Percentiles rank a stretch among this genome's conserved stretches.
Conservation (phyloP, 2,797 vertebrate species). For the Acanthurus tractus region DNA sequence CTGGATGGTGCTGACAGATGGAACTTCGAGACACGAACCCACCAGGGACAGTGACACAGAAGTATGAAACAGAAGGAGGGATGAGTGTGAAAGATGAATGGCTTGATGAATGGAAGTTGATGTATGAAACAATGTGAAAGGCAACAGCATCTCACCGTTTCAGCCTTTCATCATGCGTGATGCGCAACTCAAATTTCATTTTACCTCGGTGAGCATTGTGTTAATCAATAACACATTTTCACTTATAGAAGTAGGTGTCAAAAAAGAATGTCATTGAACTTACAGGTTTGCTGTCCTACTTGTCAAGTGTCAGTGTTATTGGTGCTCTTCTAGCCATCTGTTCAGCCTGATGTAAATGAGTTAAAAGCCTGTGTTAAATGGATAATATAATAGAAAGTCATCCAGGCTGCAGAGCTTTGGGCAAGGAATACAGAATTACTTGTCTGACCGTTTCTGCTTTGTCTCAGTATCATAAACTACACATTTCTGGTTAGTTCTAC, state of each 20-base stretch:
- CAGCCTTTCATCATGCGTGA: slow-evolving; percentile 35
- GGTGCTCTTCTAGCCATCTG: not conserved
- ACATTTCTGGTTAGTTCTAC: not conserved
- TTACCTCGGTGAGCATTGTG: slow-evolving; percentile 19
- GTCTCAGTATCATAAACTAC: not conserved
- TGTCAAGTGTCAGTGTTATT: not conserved
- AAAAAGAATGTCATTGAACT: slow-evolving; percentile 23
- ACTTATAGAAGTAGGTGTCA: slow-evolving; percentile 16
- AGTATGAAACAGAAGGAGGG: slow-evolving; percentile 78
- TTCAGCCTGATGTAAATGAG: not conserved
- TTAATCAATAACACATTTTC: slow-evolving; percentile 55
- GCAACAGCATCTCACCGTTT: slow-evolving; percentile 54
- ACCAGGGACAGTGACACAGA: slow-evolving; percentile 73
- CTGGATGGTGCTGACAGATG: slow-evolving; percentile 79
- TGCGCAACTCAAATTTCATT: slow-evolving; percentile 39
- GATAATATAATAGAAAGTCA: not conserved
- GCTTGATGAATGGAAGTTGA: slow-evolving; percentile 66
- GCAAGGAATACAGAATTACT: not conserved
- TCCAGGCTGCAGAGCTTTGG: not conserved
- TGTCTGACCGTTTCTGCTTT: not conserved
- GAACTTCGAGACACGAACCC: slow-evolving; percentile 76
- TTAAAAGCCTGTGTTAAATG: not conserved
- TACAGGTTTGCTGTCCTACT: not conserved
- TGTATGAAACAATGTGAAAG: slow-evolving; percentile 58
- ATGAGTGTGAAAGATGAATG: slow-evolving; percentile 76